Conservation (phyloP, 1,140 invertebrate genomes). For the Belonocnema kinseyi region DNA sequence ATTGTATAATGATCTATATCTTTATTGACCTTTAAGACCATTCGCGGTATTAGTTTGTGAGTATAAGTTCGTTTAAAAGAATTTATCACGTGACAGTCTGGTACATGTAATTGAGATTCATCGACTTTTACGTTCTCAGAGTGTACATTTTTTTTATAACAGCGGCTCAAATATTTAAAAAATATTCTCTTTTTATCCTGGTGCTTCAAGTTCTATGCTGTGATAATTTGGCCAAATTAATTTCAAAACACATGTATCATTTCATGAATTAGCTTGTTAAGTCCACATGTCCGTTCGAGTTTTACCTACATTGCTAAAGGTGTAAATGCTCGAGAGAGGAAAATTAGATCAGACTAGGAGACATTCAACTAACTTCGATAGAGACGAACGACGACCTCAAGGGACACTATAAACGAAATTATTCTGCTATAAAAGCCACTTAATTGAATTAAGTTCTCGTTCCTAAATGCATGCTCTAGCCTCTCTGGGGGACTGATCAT, state of each 20-base stretch:
- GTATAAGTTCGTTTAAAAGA: no score
- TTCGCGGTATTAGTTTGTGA: no score
- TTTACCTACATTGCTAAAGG: slow-evolving; percentile 7
- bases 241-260: neutral
- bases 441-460: slow-evolving; percentile 19
- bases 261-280: slow-evolving; percentile 23
- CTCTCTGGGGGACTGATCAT: neutral
- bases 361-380: neutral
- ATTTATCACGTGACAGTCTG: no score
- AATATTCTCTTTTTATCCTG: no score
- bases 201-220: no score
- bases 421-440: slow-evolving; percentile 19
- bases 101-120: no score
- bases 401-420: slow-evolving; percentile 24
- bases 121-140: no score
- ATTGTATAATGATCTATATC: no score
- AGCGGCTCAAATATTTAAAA: no score
- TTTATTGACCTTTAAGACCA: no score
- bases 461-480: neutral
- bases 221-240: neutral
- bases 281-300: neutral
- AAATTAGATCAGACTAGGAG: slow-evolving; percentile 24
- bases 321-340: slow-evolving; percentile 29
- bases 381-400: slow-evolving; percentile 18
- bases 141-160: no score